Percentiles rank a stretch among this genome's conserved stretches.
Evolutionary conservation across 2,888 invertebrate genomes (phyloP).

Genomic region (Dioctria linearis): DNA sequence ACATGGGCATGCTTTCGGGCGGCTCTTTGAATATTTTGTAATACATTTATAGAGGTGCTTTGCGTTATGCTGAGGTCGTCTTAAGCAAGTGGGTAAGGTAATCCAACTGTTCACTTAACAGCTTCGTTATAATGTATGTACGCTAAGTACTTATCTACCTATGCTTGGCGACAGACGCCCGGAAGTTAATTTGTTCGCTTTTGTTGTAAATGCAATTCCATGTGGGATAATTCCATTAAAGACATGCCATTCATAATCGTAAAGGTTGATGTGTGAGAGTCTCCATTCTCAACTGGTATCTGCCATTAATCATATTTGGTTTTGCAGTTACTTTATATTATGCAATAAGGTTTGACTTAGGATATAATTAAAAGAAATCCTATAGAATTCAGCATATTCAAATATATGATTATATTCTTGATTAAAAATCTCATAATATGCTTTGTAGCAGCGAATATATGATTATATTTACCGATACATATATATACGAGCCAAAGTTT

Average conservation of each 20-base stretch:
- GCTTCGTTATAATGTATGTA: conserved; percentile 16
- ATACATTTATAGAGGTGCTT: background rate
- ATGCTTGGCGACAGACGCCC: conserved; percentile 44
- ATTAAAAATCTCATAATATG: too few species aligned
- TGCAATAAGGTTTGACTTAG: too few species aligned
- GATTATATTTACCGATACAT: too few species aligned
- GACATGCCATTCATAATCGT: conserved; percentile 16
- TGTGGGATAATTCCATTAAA: conserved; percentile 40
- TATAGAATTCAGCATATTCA: too few species aligned
- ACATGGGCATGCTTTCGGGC: conserved; percentile 9
- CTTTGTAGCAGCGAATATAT: too few species aligned
- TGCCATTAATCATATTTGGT: too few species aligned
- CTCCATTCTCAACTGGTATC: background rate
- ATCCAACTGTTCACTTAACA: conserved; percentile 47
- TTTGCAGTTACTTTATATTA: too few species aligned
- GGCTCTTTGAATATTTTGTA: conserved; percentile 4
- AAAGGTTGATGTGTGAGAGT: background rate
- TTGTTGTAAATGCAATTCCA: conserved; percentile 32
- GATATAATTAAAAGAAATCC: too few species aligned
- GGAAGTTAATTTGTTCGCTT: conserved; percentile 45
- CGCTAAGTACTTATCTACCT: conserved; percentile 17
- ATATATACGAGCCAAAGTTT: too few species aligned
- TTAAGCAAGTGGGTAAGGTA: conserved; percentile 7
- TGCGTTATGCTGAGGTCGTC: background rate
- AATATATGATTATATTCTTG: too few species aligned